Evolutionary conservation across 2,797 vertebrate genomes (phyloP), one percentile per base, ranked within the genome.

Genomic region (Hylomyscus alleni): DNA sequence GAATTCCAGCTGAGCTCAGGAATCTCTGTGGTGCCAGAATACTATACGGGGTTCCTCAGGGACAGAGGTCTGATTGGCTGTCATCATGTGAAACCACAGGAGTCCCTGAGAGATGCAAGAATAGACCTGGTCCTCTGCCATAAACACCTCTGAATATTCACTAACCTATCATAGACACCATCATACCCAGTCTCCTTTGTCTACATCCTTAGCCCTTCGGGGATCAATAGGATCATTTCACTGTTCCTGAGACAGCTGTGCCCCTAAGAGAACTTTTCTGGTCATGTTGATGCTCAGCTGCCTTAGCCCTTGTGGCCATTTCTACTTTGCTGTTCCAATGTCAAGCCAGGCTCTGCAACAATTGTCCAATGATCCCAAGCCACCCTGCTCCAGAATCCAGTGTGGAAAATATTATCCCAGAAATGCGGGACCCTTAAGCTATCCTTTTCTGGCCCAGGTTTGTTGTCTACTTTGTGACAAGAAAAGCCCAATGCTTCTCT

Each of bases 41-140:
- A 37, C 14, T 12, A 20, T 7, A 13, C 2, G 1, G 24, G 31
- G 37, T 6, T 6, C 17, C 6, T 6, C 5, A 2, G 11, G 44
- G 47, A 2, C 19, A 34, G 67, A n/a, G 11, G 7, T 56, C 67
- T 26, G 19, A 29, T n/a, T n/a, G 6, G 4, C 77, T 47, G 54
- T 69, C 60, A 11, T 31, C n/a, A 62, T 31, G 7, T 6, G 22
- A n/a, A 77, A 60, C 14, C 29, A 14, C 54, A 83, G 37, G 19
- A 37, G 44, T 34, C 73, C n/a, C 44, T 29, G 17, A 89, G 22
- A 56, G 11, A 14, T 3, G 14, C 54, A 29, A 78, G 37, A 44
- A 10, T 26, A 29, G 20, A 15, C 10, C 50, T 76, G 26, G 14
- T 40, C 50, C n/a, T 85, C 34, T 37, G 24, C 47, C 31, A 10